Conservation (phyloP, 1,140 invertebrate genomes). For the Brachionus calyciflorus region DNA sequence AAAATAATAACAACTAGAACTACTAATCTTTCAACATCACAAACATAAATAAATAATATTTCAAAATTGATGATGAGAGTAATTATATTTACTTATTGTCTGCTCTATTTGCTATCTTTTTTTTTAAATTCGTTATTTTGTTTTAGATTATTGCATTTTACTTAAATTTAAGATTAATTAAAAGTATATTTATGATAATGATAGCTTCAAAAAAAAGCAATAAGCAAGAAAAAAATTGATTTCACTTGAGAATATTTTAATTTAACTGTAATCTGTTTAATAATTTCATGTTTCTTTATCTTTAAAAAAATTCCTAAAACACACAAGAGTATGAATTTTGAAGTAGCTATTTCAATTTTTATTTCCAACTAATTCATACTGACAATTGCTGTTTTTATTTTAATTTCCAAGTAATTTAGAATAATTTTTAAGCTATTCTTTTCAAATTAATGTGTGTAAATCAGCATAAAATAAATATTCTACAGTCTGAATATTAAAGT, state of each 20-base stretch:
- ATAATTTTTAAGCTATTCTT: no score
- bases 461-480: no score
- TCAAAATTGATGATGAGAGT: constrained; percentile 37
- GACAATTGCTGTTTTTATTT: no score
- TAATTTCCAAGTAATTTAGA: no score
- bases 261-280: constrained; percentile 23
- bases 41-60: neutral
- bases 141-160: neutral
- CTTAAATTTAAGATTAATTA: constrained; percentile 34
- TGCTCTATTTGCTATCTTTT: constrained; percentile 37
- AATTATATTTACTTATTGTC: constrained; percentile 41
- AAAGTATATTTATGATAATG: constrained; percentile 26
- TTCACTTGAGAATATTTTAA: constrained; percentile 36
- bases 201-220: no score
- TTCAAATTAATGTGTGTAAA: no score
- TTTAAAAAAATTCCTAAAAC: no score
- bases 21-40: constrained; percentile 37
- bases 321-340: no score
- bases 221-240: neutral
- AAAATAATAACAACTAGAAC: constrained; percentile 27
- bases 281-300: neutral
- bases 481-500: no score
- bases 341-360: no score
- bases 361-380: no score
- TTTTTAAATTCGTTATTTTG: neutral